A percentile compares a stretch with the other conserved stretches of the same genome.
phyloP scores from a whole-genome alignment of 2,797 vertebrate genomes.

The Chromobotia macracanthus region DNA sequence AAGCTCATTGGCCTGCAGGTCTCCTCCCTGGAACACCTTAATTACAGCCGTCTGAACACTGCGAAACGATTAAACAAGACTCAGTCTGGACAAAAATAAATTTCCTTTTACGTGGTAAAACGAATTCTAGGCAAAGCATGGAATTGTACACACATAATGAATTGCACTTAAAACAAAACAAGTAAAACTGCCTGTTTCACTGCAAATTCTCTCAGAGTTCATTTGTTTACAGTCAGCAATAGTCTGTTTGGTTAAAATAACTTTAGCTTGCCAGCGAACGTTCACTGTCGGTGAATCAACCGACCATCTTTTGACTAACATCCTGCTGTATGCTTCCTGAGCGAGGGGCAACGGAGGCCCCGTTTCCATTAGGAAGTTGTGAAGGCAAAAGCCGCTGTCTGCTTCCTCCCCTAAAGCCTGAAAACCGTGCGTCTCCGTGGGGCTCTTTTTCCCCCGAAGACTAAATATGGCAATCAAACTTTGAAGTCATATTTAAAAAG shows the following conservation, averaged over 20 bases:
- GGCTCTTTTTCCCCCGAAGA: not conserved
- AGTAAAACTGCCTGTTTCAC: not conserved
- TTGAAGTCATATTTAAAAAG: not conserved
- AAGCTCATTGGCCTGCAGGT: constrained; percentile 88
- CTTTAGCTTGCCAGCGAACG: constrained; percentile 29
- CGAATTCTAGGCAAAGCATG: constrained; percentile 23
- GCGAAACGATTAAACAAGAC: constrained; percentile 51
- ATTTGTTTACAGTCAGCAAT: constrained; percentile 21
- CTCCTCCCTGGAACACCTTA: constrained; percentile 92
- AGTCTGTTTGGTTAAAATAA: constrained; percentile 34
- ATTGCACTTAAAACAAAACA: not conserved
- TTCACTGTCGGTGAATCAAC: constrained; percentile 20
- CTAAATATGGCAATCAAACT: constrained; percentile 19
- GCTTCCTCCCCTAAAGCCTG: constrained; percentile 8
- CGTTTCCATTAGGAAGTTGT: constrained; percentile 59
- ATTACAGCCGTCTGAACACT: constrained; percentile 94
- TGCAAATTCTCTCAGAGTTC: constrained; percentile 21
- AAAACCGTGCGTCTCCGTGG: not conserved
- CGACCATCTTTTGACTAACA: constrained; percentile 51
- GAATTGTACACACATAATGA: not conserved
- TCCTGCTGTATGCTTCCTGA: constrained; percentile 56
- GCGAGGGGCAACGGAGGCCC: constrained; percentile 38
- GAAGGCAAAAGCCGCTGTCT: constrained; percentile 36
- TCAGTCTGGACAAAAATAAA: not conserved
- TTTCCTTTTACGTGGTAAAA: no score